phyloP scores from a whole-genome alignment of 2,888 invertebrate genomes.

The Andrena praecox region DNA sequence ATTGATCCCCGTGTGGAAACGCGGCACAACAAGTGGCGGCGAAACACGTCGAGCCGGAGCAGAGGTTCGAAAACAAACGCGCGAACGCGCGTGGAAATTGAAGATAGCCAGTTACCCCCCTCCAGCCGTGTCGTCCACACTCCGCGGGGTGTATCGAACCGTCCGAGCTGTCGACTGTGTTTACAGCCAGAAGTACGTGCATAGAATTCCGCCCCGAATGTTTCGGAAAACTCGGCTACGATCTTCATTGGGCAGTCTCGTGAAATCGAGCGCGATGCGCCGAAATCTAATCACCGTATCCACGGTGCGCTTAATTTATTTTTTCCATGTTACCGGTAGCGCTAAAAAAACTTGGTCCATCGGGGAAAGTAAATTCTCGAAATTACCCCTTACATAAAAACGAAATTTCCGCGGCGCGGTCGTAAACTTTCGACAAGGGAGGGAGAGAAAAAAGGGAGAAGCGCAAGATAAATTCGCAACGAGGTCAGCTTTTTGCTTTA shows the following conservation, averaged over 20 bases:
- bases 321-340: too few species aligned
- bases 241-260: constrained; percentile 17
- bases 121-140: background rate
- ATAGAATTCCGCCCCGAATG: constrained; percentile 23
- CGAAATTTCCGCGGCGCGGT: constrained; percentile 50
- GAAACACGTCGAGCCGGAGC: constrained; percentile 29
- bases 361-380: constrained; percentile 57
- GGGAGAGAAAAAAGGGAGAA: background rate
- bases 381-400: constrained; percentile 56
- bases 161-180: constrained; percentile 41
- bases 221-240: constrained; percentile 17
- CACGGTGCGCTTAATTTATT: too few species aligned
- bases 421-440: constrained; percentile 43
- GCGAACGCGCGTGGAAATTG: constrained; percentile 48
- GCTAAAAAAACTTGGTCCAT: constrained; percentile 23
- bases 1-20: constrained; percentile 27
- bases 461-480: constrained; percentile 54
- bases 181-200: constrained; percentile 41
- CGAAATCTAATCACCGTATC: constrained; percentile 19
- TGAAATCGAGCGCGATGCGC: constrained; percentile 9
- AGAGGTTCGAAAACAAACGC: constrained; percentile 36
- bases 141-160: background rate
- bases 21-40: constrained; percentile 53
- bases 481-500: constrained; percentile 55
- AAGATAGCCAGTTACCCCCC: constrained; percentile 43